A percentile compares a stretch with the other conserved stretches of the same genome.
phyloP scores from a whole-genome alignment of 92 coral and sea anemone genomes.

The Phenganax marumi region DNA sequence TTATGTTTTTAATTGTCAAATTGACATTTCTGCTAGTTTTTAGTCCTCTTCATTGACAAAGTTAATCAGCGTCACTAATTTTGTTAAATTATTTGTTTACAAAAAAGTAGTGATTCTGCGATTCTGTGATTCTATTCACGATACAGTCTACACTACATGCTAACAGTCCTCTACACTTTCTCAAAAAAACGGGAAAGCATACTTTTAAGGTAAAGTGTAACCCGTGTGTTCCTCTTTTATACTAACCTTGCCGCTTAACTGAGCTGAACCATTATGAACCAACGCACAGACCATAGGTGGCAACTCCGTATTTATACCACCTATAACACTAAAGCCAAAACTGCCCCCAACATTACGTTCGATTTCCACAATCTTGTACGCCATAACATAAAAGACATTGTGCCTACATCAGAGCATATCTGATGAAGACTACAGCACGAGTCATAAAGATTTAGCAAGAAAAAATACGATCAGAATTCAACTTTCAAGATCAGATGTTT shows the following conservation, averaged over 20 bases:
- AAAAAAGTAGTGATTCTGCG: too few relatives aligned
- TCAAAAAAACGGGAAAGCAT: too few relatives aligned
- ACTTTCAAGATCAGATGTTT: constrained; percentile 2
- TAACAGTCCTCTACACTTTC: too few relatives aligned
- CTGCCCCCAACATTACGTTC: constrained; percentile 94
- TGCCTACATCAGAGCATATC: constrained; percentile 4
- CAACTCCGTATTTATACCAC: constrained; percentile 93
- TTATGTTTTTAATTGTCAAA: too few relatives aligned
- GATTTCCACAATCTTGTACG: constrained; percentile 72
- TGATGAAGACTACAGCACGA: not conserved
- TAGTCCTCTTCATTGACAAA: too few relatives aligned
- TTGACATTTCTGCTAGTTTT: too few relatives aligned
- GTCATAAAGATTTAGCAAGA: not conserved
- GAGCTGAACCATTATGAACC: constrained; percentile 96
- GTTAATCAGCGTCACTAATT: too few relatives aligned
- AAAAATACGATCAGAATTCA: not conserved
- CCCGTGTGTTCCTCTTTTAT: not conserved
- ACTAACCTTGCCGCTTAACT: constrained; percentile 82
- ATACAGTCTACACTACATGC: too few relatives aligned
- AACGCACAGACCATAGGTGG: constrained; percentile 99
- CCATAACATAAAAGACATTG: constrained; percentile 32
- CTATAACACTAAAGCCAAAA: constrained; percentile 98
- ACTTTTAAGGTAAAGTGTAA: not conserved
- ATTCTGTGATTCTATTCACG: too few relatives aligned
- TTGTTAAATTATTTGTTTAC: too few relatives aligned